These are phyloP conservation scores for Myotis brandtii DNA, from an alignment of 2,113 vertebrate species.

Conservation along the genomic window DNA sequence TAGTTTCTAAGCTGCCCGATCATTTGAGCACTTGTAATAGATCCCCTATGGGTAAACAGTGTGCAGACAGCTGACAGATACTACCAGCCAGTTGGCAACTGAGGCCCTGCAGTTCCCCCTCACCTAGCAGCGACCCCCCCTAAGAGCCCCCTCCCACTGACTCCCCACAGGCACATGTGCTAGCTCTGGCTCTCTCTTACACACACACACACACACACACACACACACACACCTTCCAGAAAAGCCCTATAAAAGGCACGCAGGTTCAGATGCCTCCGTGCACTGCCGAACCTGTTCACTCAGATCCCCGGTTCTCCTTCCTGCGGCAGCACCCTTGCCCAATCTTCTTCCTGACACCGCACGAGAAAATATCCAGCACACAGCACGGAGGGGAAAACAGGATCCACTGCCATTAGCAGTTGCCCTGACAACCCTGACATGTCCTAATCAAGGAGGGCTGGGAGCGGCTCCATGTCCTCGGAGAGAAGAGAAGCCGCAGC, in stretches of 20 bases:
- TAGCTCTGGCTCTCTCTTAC: neutral
- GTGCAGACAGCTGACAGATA: constrained; percentile 87
- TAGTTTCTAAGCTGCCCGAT: constrained; percentile 84
- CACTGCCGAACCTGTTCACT: constrained; percentile 77
- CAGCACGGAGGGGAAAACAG: constrained; percentile 85
- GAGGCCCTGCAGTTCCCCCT: constrained; percentile 72
- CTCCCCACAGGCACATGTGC: constrained; percentile 41
- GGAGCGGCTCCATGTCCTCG: constrained; percentile 69
- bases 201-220: neutral
- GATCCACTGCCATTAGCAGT: constrained; percentile 87
- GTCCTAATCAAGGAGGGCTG: constrained; percentile 82
- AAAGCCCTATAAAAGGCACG: constrained; percentile 82
- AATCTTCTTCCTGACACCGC: constrained; percentile 73
- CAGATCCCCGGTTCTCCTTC: constrained; percentile 76
- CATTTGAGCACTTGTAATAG: constrained; percentile 87
- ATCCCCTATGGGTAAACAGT: constrained; percentile 81
- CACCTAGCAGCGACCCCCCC: constrained; percentile 67
- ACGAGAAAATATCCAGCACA: constrained; percentile 90
- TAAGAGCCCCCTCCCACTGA: constrained; percentile 33
- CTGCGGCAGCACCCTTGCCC: constrained; percentile 75
- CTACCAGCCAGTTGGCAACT: constrained; percentile 82
- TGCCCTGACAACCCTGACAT: constrained; percentile 92
- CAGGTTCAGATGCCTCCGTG: constrained; percentile 71
- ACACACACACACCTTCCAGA: constrained; percentile 73
- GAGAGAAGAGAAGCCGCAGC: constrained; percentile 24